phyloP scores from a whole-genome alignment of 2,888 invertebrate species.

The Brenthis hecate region DNA sequence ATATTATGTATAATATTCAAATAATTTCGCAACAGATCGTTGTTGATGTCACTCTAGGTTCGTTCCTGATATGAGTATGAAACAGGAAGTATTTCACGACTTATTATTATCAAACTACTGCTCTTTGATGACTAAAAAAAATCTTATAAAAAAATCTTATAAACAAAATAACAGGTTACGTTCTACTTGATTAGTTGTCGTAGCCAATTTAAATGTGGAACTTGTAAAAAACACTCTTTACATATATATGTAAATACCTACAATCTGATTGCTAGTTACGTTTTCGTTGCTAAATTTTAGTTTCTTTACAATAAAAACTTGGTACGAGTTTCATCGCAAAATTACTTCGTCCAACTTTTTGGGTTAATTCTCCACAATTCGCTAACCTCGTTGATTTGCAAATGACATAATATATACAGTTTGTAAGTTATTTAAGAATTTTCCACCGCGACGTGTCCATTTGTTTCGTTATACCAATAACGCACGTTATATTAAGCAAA shows the following conservation, averaged over 20 bases:
- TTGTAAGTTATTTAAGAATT: conserved; percentile 10
- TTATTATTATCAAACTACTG: conserved; percentile 42
- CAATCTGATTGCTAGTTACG: not conserved
- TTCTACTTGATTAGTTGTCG: conserved; percentile 29
- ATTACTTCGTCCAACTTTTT: conserved; percentile 20
- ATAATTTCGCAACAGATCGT: conserved; percentile 21
- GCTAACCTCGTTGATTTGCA: conserved; percentile 25
- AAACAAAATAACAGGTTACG: conserved; percentile 33
- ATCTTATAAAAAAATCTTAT: conserved; percentile 31
- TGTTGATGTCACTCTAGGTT: conserved; percentile 33
- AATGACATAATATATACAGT: conserved; percentile 15
- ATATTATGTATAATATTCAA: conserved; percentile 6
- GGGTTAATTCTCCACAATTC: conserved; percentile 23
- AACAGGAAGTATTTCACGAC: conserved; percentile 39
- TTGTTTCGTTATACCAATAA: not conserved
- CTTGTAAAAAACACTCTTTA: conserved; percentile 17
- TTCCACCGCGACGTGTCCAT: conserved; percentile 1
- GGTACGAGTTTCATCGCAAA: conserved; percentile 3
- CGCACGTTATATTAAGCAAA: conserved; percentile 8
- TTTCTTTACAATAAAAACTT: conserved; percentile 8
- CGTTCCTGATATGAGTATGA: conserved; percentile 34
- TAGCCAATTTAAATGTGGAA: conserved; percentile 23
- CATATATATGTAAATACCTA: conserved; percentile 9
- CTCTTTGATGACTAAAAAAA: conserved; percentile 38
- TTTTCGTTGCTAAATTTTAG: not conserved